A percentile compares a stretch with the other conserved stretches of the same genome.
Conservation (phyloP, 2,113 vertebrate species). For the Toxotes jaculatrix region DNA sequence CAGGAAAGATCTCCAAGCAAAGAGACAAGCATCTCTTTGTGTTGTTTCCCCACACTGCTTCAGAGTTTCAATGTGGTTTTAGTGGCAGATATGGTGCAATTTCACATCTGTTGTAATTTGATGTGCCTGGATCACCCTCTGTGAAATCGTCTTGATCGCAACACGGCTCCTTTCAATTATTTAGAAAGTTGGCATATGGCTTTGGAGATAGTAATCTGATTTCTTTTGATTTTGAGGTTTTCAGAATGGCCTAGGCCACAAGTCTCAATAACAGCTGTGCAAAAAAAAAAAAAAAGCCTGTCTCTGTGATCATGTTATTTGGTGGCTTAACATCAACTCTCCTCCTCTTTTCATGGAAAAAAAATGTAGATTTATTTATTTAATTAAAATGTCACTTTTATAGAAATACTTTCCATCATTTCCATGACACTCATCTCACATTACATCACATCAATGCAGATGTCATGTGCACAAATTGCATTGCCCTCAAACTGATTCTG, state of each 20-base stretch:
- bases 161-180: conserved; percentile 81
- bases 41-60: conserved; percentile 68
- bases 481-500: conserved; percentile 79
- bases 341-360: conserved; percentile 16
- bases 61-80: conserved; percentile 74
- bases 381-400: conserved; percentile 75
- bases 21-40: conserved; percentile 82
- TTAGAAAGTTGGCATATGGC: conserved; percentile 80
- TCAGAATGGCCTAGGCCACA: conserved; percentile 51
- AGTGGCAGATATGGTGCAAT: conserved; percentile 76
- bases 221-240: conserved; percentile 71
- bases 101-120: conserved; percentile 84
- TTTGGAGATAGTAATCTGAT: conserved; percentile 77
- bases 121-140: conserved; percentile 78
- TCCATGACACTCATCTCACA: conserved; percentile 76
- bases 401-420: conserved; percentile 71
- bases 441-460: conserved; percentile 83
- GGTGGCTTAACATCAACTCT: conserved; percentile 43
- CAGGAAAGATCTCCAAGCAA: conserved; percentile 75
- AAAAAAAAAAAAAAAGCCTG: conserved; percentile 8
- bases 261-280: conserved; percentile 42
- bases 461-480: conserved; percentile 79
- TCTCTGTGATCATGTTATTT: conserved; percentile 55
- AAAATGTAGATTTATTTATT: conserved; percentile 50
- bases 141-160: conserved; percentile 82